Evolutionary conservation across 2,797 vertebrate species (phyloP).

Genomic region (Chaetodon trifasciatus): DNA sequence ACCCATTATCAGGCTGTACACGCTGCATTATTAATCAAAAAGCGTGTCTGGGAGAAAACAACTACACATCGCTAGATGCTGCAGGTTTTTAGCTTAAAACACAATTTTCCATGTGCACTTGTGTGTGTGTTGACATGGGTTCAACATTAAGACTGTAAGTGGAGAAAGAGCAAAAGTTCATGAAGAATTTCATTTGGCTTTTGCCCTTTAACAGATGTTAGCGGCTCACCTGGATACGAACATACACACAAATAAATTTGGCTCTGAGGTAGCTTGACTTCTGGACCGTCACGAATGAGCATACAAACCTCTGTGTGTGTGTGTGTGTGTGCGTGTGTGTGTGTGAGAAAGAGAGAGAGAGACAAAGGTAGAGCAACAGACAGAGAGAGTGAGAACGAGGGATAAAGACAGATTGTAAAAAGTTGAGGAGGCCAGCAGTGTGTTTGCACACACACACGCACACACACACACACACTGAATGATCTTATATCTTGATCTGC

Average conservation of each 20-base stretch:
- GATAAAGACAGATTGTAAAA: constrained; percentile 13
- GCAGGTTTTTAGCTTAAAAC: constrained; percentile 5
- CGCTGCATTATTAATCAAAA: constrained; percentile 59
- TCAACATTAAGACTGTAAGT: background rate
- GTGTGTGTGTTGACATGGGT: constrained; percentile 1
- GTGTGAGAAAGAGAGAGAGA: background rate
- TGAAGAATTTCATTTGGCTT: background rate
- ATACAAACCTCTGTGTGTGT: background rate
- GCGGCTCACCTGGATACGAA: background rate
- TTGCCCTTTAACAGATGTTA: constrained; percentile 11
- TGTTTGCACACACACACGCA: constrained; percentile 1
- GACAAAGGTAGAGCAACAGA: background rate
- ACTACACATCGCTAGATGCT: constrained; percentile 4
- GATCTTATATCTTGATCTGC: constrained; percentile 66
- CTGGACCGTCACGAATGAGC: background rate
- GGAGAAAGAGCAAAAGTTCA: background rate
- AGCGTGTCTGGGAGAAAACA: background rate
- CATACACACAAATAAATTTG: background rate
- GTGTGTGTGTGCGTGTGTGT: background rate
- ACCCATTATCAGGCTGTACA: constrained; percentile 47
- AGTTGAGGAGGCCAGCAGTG: constrained; percentile 8
- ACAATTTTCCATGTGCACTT: background rate
- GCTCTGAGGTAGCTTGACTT: background rate
- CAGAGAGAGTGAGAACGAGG: background rate
- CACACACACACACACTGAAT: constrained; percentile 23